phyloP scores from a whole-genome alignment of 2,888 invertebrate species.

The Chymomyza amoena region DNA sequence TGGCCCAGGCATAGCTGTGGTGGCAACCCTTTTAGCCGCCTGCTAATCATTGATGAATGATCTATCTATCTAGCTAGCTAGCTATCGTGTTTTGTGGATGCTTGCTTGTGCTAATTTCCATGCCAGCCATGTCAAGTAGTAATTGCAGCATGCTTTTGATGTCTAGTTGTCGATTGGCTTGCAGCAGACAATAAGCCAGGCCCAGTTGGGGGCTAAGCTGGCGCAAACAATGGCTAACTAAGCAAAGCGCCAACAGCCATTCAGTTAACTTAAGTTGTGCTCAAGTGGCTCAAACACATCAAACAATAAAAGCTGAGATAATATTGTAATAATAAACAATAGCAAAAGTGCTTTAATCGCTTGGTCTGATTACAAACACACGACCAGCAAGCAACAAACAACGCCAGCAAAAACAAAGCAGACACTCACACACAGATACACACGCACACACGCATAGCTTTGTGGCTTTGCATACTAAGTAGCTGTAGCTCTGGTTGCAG shows the following conservation, averaged over 20 bases:
- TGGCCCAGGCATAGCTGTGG: constrained; percentile 55
- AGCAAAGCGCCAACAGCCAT: constrained; percentile 41
- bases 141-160: constrained; percentile 48
- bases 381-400: neutral
- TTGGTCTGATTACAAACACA: constrained; percentile 62
- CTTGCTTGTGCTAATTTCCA: neutral
- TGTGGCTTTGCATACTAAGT: constrained; percentile 31
- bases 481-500: neutral
- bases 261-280: constrained; percentile 47
- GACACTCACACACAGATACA: constrained; percentile 7
- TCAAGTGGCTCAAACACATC: constrained; percentile 4
- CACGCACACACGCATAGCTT: constrained; percentile 12
- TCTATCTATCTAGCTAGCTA: constrained; percentile 24
- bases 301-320: constrained; percentile 67
- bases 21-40: constrained; percentile 64
- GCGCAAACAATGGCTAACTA: constrained; percentile 53
- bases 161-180: constrained; percentile 44
- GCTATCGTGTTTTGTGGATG: neutral
- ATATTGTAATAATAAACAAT: constrained; percentile 73
- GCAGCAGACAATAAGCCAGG: neutral
- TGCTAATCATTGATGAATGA: constrained; percentile 73
- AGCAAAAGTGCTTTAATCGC: constrained; percentile 73
- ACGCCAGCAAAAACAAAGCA: constrained; percentile 16
- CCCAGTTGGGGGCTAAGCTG: neutral
- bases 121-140: neutral